These are phyloP conservation scores for Aurelia sp. DNA, from an alignment of 30 jellyfish, hydroid and myxozoan species.

Conservation along the genomic window DNA sequence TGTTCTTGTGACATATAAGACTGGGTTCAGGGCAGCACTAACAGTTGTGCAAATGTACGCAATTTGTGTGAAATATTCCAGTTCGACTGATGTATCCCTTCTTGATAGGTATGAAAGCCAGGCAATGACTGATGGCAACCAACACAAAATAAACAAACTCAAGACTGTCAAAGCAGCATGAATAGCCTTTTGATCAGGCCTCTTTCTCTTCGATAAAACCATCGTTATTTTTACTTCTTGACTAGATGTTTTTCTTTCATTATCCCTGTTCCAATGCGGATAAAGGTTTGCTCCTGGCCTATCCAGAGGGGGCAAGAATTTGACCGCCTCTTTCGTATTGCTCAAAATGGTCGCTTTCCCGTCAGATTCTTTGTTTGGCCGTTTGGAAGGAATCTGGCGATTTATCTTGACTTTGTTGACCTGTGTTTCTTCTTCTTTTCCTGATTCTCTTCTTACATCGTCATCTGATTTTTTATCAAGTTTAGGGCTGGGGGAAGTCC, in stretches of 20 bases:
- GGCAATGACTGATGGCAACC: conserved; percentile 20
- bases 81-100: background rate
- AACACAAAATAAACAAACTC: conserved; percentile 1
- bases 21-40: conserved; percentile 16
- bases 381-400: no score
- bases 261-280: background rate
- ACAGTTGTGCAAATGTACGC: conserved; percentile 8
- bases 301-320: background rate
- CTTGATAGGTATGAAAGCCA: background rate
- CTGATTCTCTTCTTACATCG: no score
- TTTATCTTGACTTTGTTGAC: no score
- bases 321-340: background rate
- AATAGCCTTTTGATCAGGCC: conserved; percentile 4
- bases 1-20: conserved; percentile 4
- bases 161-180: background rate
- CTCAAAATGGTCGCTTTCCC: no score
- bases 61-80: conserved; percentile 8
- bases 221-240: conserved; percentile 4
- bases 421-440: no score
- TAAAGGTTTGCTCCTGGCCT: background rate
- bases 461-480: no score
- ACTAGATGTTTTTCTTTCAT: background rate
- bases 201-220: conserved; percentile 7
- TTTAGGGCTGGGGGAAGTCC: no score
- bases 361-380: no score